Percentiles rank a stretch among this genome's conserved stretches.
These are phyloP conservation scores for Saccostrea glomerata DNA, from an alignment of 1,140 invertebrate genomes.

Conservation along the genomic window DNA sequence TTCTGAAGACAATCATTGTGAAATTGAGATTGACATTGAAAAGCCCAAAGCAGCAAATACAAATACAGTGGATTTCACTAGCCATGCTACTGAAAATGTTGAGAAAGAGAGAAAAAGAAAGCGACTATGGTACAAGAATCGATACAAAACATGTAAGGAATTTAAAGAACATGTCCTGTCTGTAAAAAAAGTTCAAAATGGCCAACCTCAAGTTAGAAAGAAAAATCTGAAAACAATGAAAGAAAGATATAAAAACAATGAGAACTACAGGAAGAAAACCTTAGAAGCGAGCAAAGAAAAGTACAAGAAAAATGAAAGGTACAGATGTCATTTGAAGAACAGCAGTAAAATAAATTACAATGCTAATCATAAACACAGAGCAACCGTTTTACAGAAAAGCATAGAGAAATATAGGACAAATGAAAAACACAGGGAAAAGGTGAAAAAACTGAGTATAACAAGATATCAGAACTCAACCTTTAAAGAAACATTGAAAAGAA, in stretches of 20 bases:
- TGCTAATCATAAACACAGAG: too few relatives aligned
- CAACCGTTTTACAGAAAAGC: too few relatives aligned
- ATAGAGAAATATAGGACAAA: conserved; percentile 1
- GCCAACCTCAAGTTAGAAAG: not conserved
- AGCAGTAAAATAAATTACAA: too few relatives aligned
- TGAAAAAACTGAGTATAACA: not conserved
- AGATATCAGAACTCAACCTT: too few relatives aligned
- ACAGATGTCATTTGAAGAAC: too few relatives aligned
- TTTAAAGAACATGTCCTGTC: not conserved
- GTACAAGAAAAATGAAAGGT: conserved; percentile 26
- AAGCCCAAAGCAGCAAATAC: not conserved
- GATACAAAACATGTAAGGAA: not conserved
- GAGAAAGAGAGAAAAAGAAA: not conserved
- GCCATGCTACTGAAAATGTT: not conserved
- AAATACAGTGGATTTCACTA: not conserved
- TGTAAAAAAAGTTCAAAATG: not conserved
- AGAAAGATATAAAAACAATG: not conserved
- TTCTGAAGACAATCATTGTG: not conserved
- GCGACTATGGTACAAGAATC: not conserved
- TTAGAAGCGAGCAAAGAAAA: not conserved
- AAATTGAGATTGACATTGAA: not conserved
- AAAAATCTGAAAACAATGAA: not conserved
- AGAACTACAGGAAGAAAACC: not conserved
- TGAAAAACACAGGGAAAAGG: not conserved
- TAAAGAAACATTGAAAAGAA: not conserved